phyloP scores from a whole-genome alignment of 2,113 vertebrate species.

The Salvator merianae region DNA sequence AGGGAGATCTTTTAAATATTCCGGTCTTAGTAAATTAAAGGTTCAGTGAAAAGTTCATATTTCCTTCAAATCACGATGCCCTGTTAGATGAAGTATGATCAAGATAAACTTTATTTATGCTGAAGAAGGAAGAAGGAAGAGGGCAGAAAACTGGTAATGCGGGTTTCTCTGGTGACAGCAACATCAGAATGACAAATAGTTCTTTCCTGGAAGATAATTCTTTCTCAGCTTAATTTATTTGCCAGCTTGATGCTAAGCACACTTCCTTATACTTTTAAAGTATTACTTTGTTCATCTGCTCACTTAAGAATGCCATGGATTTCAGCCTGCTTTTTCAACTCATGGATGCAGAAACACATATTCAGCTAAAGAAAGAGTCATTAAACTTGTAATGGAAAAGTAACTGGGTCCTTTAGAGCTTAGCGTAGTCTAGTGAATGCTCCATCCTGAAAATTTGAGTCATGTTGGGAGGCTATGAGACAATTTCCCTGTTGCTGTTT shows the following conservation, averaged over 20 bases:
- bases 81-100: not conserved
- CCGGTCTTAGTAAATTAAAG: not conserved
- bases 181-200: not conserved
- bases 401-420: slow-evolving; percentile 38
- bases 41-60: not conserved
- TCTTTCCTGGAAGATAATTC: slow-evolving; percentile 38
- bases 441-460: slow-evolving; percentile 56
- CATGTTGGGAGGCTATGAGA: slow-evolving; percentile 22
- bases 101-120: slow-evolving; percentile 26
- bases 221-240: slow-evolving; percentile 30
- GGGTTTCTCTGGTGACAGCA: slow-evolving; percentile 37
- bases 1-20: not conserved
- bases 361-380: slow-evolving; percentile 55
- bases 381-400: slow-evolving; percentile 49
- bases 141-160: not conserved
- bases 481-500: slow-evolving; percentile 41
- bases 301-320: not conserved
- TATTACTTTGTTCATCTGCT: not conserved
- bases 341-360: not conserved
- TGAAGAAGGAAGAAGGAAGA: slow-evolving; percentile 2
- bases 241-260: not conserved
- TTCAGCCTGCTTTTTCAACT: not conserved
- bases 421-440: slow-evolving; percentile 48
- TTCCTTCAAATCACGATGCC: not conserved
- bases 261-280: not conserved